Base-by-base conservation (phyloP, 2,113 vertebrate species). In the Pycnonotus jocosus region DNA sequence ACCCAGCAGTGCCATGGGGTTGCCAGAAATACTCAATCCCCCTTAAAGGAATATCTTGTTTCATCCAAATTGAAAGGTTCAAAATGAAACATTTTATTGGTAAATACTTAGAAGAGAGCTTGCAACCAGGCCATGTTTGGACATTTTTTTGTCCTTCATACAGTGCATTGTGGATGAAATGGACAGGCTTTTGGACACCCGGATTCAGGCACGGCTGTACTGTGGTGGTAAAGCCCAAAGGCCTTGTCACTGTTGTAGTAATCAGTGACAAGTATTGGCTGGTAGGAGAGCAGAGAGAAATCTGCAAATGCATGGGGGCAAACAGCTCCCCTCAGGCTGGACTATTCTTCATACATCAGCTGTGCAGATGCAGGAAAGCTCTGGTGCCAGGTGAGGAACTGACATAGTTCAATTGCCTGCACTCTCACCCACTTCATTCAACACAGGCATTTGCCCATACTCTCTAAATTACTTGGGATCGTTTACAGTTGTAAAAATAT, bases 401-500 rank as follows among this genome's bases (percentile, higher is more conserved):
- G 92, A 90, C 74, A 65, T 4, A 10, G 47, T 27, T 78, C 71
- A 61, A 2, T 45, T 69, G 40, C 48, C 47, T 54, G 50, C 58
- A 37, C 15, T 45, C 47, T 80, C 58, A 44, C 27, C 69, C 38
- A 8, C 58, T 68, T 30, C 70, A 88, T 91, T 48, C 80, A 87
- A 87, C 16, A 54, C 53, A 58, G 77, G 50, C 51, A 42, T 92
- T 92, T 88, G 57, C 83, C 79, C 69, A 24, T 82, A 79, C 76
- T 89, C 78, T 73, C 78, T 92, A 82, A 94, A 96, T 85, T 44
- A 83, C 86, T 72, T 19, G 87, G 73, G 89, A 89, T 86, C 73
- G 50, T 94, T 86, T 90, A 81, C 90, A 56, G 91, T 68, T 95
- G 90, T 95, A 58, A 87, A 97, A 93, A 93, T 83, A 81, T 4